A percentile compares a stretch with the other conserved stretches of the same genome.
Conservation (phyloP, 2,888 invertebrate species). For the Malthinus flaveolus region DNA sequence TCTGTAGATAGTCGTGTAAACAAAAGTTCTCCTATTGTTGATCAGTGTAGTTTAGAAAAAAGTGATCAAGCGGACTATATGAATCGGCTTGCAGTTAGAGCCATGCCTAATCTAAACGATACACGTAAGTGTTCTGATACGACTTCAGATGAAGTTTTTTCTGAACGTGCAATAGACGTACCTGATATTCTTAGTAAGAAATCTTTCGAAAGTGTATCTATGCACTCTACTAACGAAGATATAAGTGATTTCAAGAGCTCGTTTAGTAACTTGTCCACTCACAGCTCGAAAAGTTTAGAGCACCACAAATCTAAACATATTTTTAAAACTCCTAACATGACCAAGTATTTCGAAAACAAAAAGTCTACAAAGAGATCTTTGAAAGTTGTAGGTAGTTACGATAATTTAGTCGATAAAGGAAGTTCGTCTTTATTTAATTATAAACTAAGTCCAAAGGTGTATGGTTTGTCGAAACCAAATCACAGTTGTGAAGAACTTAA, state of each 20-base stretch:
- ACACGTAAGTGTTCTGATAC: constrained; percentile 40
- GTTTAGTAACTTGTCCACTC: constrained; percentile 62
- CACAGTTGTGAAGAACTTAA: constrained; percentile 50
- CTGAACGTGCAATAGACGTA: constrained; percentile 52
- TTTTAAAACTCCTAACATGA: constrained; percentile 47
- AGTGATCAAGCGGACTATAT: constrained; percentile 22
- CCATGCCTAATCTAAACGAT: constrained; percentile 61
- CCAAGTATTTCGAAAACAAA: constrained; percentile 42
- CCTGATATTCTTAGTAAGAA: constrained; percentile 40
- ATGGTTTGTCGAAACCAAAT: constrained; percentile 55
- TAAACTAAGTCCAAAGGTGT: constrained; percentile 70
- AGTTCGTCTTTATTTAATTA: constrained; percentile 51
- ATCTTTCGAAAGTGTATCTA: constrained; percentile 40
- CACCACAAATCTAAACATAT: constrained; percentile 42
- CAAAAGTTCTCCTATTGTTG: constrained; percentile 34
- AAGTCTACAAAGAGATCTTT: constrained; percentile 38
- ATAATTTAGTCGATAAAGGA: constrained; percentile 44
- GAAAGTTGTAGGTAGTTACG: constrained; percentile 47
- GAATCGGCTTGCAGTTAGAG: constrained; percentile 64
- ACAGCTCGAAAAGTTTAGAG: constrained; percentile 64
- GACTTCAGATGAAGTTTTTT: constrained; percentile 37
- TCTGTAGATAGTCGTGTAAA: constrained; percentile 30
- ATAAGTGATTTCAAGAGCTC: constrained; percentile 44
- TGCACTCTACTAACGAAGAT: constrained; percentile 37
- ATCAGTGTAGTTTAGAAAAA: background rate